Base-by-base conservation (phyloP, 2,113 vertebrate genomes). In the Psettodes erumei region DNA sequence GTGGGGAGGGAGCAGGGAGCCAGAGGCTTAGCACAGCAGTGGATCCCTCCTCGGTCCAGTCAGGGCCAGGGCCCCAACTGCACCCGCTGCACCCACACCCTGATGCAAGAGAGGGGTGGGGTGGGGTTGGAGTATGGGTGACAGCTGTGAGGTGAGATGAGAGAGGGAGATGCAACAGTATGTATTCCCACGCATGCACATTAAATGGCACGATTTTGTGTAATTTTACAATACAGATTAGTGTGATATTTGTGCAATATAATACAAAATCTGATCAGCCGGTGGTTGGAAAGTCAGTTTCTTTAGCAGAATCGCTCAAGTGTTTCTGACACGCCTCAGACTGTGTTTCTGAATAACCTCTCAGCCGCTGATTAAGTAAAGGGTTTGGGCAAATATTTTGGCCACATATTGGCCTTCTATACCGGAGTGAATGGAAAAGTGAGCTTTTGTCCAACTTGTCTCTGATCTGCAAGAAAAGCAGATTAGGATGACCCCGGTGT, bases 11-110 rank as follows among this genome's bases (percentile, higher is more conserved):
- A 89, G 86, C 89, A 89, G 91, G 27, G 89, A 93, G 92, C 89
- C 82, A 90, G 91, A 88, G 89, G 93, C 93, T 93, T 95, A 94
- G 86, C 90, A 69, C 90, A 91, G 92, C 91, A 87, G 91, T 90
- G 88, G 82, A 86, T 92, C 91, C 92, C 92, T 84, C 84, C 90
- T 91, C 84, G 72, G 86, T 79, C 89, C 84, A 30, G 83, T 79
- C 86, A 73, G 77, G 88, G 86, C 84, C 82, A 70, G 79, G 74
- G 81, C 87, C 87, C 89, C 86, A 79, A 30, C 85, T 75, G 86
- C 86, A 89, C 88, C 84, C 83, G 64, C 86, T 67, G 86, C 86
- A 90, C 89, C 85, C 85, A 77, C 86, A 83, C 83, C 87, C 80
- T 69, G 80, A 84, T 78, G 78, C 71, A 71, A 70, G 81, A 71